Percentiles rank a stretch among this genome's conserved stretches.
phyloP scores from a whole-genome alignment of 2,113 vertebrate species.

The Smithornis capensis region DNA sequence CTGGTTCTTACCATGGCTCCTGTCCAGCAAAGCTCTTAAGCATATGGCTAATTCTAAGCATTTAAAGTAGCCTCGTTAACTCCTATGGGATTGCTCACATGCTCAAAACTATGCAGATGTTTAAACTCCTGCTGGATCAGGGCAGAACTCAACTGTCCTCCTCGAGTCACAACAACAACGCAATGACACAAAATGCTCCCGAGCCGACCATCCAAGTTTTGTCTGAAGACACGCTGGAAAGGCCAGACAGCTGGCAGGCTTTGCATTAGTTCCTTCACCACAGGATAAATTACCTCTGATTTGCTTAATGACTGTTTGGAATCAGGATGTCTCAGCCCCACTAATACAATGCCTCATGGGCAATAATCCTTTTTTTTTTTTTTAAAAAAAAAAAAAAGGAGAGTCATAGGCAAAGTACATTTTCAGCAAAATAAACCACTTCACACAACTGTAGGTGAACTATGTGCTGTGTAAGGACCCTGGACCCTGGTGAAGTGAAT shows the following conservation, averaged over 20 bases:
- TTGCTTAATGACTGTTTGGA: conserved; percentile 71
- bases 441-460: conserved; percentile 38
- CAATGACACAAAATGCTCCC: neutral
- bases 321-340: conserved; percentile 56
- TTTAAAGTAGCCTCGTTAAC: conserved; percentile 19
- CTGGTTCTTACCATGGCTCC: conserved; percentile 47
- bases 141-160: neutral
- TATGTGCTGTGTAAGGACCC: conserved; percentile 27
- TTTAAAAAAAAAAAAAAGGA: too few relatives aligned
- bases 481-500: neutral
- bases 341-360: conserved; percentile 57
- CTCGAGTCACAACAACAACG: conserved; percentile 17
- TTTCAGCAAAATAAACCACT: conserved; percentile 63
- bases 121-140: neutral
- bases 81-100: conserved; percentile 26
- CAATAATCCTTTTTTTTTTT: conserved; percentile 61
- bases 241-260: conserved; percentile 69
- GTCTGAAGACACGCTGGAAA: conserved; percentile 58
- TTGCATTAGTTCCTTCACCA: conserved; percentile 68
- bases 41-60: conserved; percentile 42
- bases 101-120: conserved; percentile 33
- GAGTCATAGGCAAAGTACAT: conserved; percentile 30
- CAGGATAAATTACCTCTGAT: conserved; percentile 69
- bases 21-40: conserved; percentile 55
- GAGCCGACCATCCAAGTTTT: conserved; percentile 38